Evolutionary conservation across 1,140 invertebrate genomes (phyloP).

Genomic region (Drosophila tropicalis): DNA sequence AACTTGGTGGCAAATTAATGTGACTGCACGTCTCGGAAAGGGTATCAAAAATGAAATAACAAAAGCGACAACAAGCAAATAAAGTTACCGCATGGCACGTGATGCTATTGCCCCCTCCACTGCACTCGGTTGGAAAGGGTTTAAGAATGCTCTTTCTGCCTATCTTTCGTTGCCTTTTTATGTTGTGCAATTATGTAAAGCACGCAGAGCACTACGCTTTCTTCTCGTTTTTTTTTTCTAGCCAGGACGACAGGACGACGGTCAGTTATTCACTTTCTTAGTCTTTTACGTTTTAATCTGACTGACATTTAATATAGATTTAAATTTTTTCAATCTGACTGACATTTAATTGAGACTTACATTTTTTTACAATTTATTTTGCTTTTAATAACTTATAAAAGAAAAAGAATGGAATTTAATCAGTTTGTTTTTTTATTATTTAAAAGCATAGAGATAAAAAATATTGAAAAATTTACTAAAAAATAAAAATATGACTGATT

Average conservation of each 20-base stretch:
- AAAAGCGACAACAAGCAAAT: slow-evolving; percentile 33
- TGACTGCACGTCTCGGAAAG: background rate
- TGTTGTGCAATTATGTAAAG: background rate
- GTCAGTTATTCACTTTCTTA: background rate
- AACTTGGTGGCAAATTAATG: no score
- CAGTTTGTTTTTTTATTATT: no score
- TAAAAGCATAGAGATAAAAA: no score
- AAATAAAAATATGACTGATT: no score
- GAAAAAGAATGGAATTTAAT: no score
- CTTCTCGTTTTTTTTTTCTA: background rate
- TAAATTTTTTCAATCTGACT: background rate
- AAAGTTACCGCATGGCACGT: slow-evolving; percentile 58
- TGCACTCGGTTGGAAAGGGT: slow-evolving; percentile 35
- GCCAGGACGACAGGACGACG: background rate
- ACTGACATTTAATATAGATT: background rate
- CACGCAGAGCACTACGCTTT: background rate
- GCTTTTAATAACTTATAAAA: no score
- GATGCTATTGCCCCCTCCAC: slow-evolving; percentile 7
- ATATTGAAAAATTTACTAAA: no score
- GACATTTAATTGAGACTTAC: no score
- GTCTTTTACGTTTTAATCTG: background rate
- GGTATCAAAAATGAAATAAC: slow-evolving; percentile 17
- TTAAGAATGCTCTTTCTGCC: background rate
- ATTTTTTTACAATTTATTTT: background rate
- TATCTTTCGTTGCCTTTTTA: background rate